Evolutionary conservation across 2,888 invertebrate genomes (phyloP).

Genomic region (Amphiduros pacificus): DNA sequence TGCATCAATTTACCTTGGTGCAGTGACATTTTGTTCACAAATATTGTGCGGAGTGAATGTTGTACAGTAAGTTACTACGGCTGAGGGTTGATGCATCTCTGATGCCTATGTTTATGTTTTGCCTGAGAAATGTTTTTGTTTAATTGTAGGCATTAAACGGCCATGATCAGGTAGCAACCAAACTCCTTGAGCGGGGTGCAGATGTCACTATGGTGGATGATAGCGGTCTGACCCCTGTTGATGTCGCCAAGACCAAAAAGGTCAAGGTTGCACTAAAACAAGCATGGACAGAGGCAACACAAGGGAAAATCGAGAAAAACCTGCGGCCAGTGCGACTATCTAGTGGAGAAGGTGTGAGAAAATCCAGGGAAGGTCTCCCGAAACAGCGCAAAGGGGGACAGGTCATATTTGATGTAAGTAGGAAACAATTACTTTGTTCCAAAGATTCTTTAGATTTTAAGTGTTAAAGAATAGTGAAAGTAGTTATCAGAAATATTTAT

Average conservation of each 20-base stretch:
- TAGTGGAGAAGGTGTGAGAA: background rate
- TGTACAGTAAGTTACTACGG: no score
- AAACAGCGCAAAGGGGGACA: constrained; percentile 33
- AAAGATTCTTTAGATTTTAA: no score
- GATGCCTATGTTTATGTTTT: no score
- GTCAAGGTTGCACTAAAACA: constrained; percentile 38
- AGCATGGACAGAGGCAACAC: constrained; percentile 49
- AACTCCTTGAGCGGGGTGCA: constrained; percentile 48
- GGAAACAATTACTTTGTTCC: no score
- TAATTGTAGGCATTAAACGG: constrained; percentile 51
- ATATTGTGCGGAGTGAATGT: no score
- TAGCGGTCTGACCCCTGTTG: constrained; percentile 49
- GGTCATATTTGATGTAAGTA: constrained; percentile 52
- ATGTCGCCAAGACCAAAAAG: constrained; percentile 51
- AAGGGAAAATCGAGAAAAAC: constrained; percentile 16
- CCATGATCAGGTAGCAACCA: constrained; percentile 44
- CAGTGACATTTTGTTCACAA: no score
- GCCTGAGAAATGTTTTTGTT: no score
- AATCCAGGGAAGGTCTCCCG: background rate
- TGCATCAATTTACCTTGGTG: no score
- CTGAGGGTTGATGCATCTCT: no score
- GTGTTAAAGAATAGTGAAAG: no score
- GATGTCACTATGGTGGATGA: constrained; percentile 52
- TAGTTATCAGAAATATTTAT: no score
- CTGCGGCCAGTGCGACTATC: constrained; percentile 12